Percentiles rank a stretch among this genome's conserved stretches.
Conservation (phyloP, 1,140 invertebrate species). For the Conus ventricosus region DNA sequence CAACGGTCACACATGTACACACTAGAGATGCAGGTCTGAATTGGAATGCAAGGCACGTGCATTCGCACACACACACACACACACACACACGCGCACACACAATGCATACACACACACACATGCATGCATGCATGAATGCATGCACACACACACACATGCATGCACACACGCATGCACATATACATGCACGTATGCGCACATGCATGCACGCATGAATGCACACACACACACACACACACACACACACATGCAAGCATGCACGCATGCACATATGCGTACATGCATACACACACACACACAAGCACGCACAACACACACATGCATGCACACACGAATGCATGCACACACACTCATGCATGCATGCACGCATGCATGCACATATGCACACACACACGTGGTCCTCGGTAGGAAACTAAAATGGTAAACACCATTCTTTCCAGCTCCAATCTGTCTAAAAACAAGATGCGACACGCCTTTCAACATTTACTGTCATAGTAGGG, state of each 20-base stretch:
- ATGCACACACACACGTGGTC: neutral
- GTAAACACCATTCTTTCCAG: too few relatives aligned
- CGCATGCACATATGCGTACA: neutral
- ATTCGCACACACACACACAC: too few relatives aligned
- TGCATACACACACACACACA: neutral
- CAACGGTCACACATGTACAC: too few relatives aligned
- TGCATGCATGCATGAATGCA: neutral
- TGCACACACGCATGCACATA: neutral
- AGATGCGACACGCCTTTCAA: too few relatives aligned
- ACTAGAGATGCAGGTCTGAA: too few relatives aligned
- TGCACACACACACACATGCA: neutral
- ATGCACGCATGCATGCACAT: neutral
- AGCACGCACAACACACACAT: neutral
- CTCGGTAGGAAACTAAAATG: too few relatives aligned
- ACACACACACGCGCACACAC: too few relatives aligned
- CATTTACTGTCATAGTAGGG: too few relatives aligned
- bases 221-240: neutral
- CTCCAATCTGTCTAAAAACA: too few relatives aligned
- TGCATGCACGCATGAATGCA: neutral
- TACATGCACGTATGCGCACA: neutral
- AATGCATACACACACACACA: slow-evolving; percentile 10
- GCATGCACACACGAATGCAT: neutral
- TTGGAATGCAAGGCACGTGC: too few relatives aligned
- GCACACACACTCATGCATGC: neutral
- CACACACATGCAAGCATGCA: neutral